Conservation (phyloP, 2,113 vertebrate species). For the Naja naja region DNA sequence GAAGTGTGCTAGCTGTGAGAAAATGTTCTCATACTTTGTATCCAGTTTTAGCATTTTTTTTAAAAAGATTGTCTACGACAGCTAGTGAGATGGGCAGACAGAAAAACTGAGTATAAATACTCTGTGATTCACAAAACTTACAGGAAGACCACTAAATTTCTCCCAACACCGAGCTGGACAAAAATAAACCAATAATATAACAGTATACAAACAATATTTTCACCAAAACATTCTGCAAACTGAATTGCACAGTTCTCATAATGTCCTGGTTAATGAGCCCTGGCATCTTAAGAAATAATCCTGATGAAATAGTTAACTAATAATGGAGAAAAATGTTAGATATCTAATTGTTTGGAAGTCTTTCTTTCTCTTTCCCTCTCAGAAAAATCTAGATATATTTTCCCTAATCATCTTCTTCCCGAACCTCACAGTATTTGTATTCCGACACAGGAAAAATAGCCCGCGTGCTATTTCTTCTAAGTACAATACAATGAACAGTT, state of each 20-base stretch:
- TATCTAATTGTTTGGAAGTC: neutral
- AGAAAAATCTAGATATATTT: neutral
- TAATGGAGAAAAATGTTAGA: too few relatives aligned
- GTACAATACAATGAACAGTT: neutral
- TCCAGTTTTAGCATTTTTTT: constrained; percentile 43
- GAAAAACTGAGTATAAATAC: neutral
- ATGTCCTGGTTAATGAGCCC: neutral
- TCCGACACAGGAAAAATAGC: neutral
- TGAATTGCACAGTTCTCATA: neutral
- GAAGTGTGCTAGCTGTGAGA: constrained; percentile 47
- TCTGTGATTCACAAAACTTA: constrained; percentile 29
- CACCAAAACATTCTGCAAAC: constrained; percentile 30
- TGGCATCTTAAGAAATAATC: neutral
- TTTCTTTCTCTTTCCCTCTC: neutral
- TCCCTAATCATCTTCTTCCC: neutral
- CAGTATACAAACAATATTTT: neutral
- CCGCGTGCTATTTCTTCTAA: neutral
- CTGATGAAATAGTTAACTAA: neutral
- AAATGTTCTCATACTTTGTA: constrained; percentile 41
- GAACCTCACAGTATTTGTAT: neutral
- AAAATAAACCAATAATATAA: neutral
- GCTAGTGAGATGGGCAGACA: neutral
- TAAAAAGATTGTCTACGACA: constrained; percentile 39
- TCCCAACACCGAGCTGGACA: neutral
- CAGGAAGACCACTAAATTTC: constrained; percentile 38